Evolutionary conservation across 2,888 invertebrate genomes (phyloP), one percentile per base, ranked within the genome.

Genomic region (Unio delphinus): DNA sequence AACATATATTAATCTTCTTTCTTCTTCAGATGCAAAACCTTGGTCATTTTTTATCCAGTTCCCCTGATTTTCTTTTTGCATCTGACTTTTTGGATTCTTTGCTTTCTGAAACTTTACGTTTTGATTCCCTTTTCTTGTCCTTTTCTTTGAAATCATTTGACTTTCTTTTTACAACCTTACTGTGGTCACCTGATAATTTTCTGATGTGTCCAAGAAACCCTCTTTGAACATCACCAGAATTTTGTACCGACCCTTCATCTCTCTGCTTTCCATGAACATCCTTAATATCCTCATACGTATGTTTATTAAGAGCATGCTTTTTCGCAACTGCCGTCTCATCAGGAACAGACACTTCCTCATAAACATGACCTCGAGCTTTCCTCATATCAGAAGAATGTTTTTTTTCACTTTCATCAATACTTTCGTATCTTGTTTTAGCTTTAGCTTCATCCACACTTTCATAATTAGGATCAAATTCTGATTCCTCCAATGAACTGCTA

Each of bases 371-470:
- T 8, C 79, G 70, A 54, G 78, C 79, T 69, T 76, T 75, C 7
- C 71, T 67, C 23, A 70, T 72, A n/a, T 73, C 72, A 18, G 65
- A 63, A 56, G 65, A 67, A 17, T 70, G 55, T n/a, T 70, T 70
- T 6, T 71, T 63, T 54, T 66, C 58, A 54, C 56, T 68, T 63
- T 71, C 77, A 64, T 77, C 71, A 15, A 79, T 72, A 65, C 77
- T 76, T 61, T 76, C 75, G 58, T 78, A 74, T 61, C 71, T 70
- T 4, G 74, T 72, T 71, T 80, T 82, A n/a, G 83, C 76, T 69
- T 80, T 77, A 0, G 82, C 82, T 68, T 86, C 86, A 61, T 86
- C 85, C 8, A 86, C 86, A 62, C 84, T 85, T 72, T 86, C 86
- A 67, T 86, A 86, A 72, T 86, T 85, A 7, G 86, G 86, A 72